Conservation (phyloP, 1,140 invertebrate species). For the Palaemon carinicauda region DNA sequence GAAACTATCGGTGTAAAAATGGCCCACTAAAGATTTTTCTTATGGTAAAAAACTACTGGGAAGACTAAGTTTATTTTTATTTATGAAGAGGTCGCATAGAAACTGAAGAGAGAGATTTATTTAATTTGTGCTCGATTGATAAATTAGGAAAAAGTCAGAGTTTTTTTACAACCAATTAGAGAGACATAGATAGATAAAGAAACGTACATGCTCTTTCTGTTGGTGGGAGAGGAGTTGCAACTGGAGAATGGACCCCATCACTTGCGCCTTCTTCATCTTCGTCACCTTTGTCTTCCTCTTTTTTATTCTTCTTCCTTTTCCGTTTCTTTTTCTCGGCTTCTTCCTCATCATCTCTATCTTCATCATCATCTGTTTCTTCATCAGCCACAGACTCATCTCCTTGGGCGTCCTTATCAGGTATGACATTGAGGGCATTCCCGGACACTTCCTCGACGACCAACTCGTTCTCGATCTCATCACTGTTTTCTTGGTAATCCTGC, state of each 20-base stretch:
- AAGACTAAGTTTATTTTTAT: no score
- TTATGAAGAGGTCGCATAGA: no score
- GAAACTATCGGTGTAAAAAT: no score
- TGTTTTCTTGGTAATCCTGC: background rate
- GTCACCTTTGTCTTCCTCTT: background rate
- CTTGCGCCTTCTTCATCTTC: constrained; percentile 17
- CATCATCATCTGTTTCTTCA: background rate
- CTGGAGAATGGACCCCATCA: background rate
- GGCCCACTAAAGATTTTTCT: no score
- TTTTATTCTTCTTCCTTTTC: background rate
- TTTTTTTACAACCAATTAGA: no score
- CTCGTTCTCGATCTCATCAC: constrained; percentile 23
- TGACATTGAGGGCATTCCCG: constrained; percentile 20
- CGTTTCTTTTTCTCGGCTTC: constrained; percentile 18
- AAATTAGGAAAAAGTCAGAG: no score
- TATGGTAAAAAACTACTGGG: no score
- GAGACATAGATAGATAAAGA: no score
- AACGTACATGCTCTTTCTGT: background rate
- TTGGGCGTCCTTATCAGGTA: constrained; percentile 45
- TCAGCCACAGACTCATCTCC: constrained; percentile 44
- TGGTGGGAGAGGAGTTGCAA: background rate
- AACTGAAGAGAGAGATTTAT: no score
- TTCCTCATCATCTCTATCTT: background rate
- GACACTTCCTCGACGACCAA: constrained; percentile 20
- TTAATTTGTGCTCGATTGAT: no score